These are phyloP conservation scores for Drosophila mettleri DNA, from an alignment of 2,888 invertebrate species.

Conservation along the genomic window DNA sequence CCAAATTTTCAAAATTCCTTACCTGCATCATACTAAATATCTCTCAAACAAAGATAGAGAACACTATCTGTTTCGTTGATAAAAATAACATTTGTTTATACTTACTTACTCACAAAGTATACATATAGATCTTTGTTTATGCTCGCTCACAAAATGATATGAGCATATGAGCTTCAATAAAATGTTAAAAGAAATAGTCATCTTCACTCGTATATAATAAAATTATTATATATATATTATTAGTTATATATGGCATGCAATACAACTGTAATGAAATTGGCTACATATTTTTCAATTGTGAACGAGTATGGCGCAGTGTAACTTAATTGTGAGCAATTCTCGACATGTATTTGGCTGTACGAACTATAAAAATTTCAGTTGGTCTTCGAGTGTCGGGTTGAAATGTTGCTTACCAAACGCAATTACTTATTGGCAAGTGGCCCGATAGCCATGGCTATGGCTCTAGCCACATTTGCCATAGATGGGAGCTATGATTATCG, in stretches of 20 bases:
- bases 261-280: too few relatives aligned
- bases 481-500: rapidly evolving
- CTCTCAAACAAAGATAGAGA: not conserved
- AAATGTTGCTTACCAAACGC: slow-evolving; percentile 25
- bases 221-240: too few relatives aligned
- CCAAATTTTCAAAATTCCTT: not conserved
- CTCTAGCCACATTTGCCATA: not conserved
- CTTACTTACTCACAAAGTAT: too few relatives aligned
- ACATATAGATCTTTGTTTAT: not conserved
- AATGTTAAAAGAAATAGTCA: not conserved
- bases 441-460: slow-evolving; percentile 3
- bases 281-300: not conserved
- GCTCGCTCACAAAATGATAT: not conserved
- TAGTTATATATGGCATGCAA: not conserved
- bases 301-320: not conserved
- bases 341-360: not conserved
- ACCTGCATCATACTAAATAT: slow-evolving; percentile 1
- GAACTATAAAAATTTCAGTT: slow-evolving; percentile 18
- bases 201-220: too few relatives aligned
- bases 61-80: not conserved
- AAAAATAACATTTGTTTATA: not conserved
- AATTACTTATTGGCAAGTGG: slow-evolving; percentile 7
- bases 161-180: too few relatives aligned
- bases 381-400: not conserved
- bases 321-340: not conserved